Base-by-base conservation (phyloP, 2,113 vertebrate species). In the Ptyas mucosa region DNA sequence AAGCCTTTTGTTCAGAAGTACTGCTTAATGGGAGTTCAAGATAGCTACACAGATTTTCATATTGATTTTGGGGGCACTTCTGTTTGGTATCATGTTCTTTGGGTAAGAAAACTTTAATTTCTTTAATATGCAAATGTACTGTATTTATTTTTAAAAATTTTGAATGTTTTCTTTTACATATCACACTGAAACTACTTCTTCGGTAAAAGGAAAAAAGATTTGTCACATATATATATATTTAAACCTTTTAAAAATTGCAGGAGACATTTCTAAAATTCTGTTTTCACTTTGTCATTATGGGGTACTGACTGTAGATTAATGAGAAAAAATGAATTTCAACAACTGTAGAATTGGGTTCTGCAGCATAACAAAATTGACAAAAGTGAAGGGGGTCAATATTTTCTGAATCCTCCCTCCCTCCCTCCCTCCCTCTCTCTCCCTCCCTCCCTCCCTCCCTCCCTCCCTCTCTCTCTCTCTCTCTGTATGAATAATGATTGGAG, bases 1-100 rank as follows among this genome's bases (percentile, higher is more conserved):
- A 99, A 99, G 95, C 99, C 99, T 89, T 99, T 99, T 96, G 99
- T 99, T 96, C 99, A 99, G 97, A 99, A 99, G 97, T 99, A 99
- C 95, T 99, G 99, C 94, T 97, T 99, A 91, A 99, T 99, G 99
- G 99, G 99, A 85, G 99, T 99, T 95, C 98, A 99, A 97, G 98
- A 99, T 97, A 99, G 99, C 97, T 99, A 99, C 92, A 99, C 99
- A 0, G 99, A 99, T 95, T 99, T 99, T 97, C 99, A 99, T 97
- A 99, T 99, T 26, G 99, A 99, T 98, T 99, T 99, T 64, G 99
- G 99, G 85, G 99, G 99, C 94, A 99, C 99, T 43, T 99, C 99
- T 52, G 99, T 99, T 94, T 99, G 99, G 99, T 99, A 99, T 97
- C 99, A 99, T 49, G 99, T 99, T 95, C 98, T 99, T 93, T 99